Evolutionary conservation across 92 coral and sea anemone genomes (phyloP), one percentile per base, ranked within the genome.

Genomic region (Porites lobata): DNA sequence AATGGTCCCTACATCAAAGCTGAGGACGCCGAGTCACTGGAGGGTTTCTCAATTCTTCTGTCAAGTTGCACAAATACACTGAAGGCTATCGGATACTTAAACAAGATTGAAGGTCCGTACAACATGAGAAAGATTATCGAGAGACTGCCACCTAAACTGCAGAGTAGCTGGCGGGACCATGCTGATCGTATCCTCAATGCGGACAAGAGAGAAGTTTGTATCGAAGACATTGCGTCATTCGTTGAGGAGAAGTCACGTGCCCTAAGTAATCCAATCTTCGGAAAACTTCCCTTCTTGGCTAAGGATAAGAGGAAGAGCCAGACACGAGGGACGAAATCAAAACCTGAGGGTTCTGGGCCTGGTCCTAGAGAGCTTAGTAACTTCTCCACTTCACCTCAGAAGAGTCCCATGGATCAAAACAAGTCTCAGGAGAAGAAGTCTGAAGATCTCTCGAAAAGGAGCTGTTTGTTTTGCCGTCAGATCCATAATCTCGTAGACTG

Each of bases 241-340:
- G 87, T 92, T 7, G 94, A 92, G 50, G 58, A 56, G 50, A 87
- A 79, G n/a, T 88, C 92, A 59, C 66, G 90, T 62, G 54, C 84
- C 51, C 17, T 81, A 74, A 85, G 50, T 19, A 85, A 90, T 57
- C 90, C 90, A 1, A 75, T 90, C 70, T 90, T 90, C 18, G 87
- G 89, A 22, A 89, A 75, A 76, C 29, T 82, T 18, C 74, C 84
- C 29, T 26, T 26, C 29, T 26, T 26, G 29, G 29, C 29, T 26
- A 26, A 26, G 29, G 29, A 26, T 69, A 51, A 14, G 62, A 79
- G 20, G 57, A 63, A 29, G 8, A 58, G 14, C 47, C 61, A 75
- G 69, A 64, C 43, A 50, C 72, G 10, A 13, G 6, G 72, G 29
- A 8, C 50, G 32, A 86, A 14, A 66, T 29, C 65, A 12, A 82